Conservation (phyloP, 2,113 vertebrate species). For the Heliornis fulica region DNA sequence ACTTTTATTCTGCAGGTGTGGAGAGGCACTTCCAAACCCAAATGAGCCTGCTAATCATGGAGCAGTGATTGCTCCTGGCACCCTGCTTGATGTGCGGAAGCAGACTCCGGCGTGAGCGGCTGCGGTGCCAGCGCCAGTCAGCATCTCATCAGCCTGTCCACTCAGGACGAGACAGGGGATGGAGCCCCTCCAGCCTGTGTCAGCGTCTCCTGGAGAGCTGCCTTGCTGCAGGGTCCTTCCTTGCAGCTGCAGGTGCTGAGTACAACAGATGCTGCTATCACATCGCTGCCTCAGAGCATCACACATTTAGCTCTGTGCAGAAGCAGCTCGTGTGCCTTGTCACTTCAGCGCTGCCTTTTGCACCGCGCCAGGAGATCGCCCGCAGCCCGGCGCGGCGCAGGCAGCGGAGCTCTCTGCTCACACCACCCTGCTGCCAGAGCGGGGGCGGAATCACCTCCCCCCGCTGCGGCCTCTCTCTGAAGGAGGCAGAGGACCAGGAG, state of each 20-base stretch:
- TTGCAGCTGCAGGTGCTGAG: background rate
- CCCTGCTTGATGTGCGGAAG: background rate
- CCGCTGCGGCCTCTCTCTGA: no score
- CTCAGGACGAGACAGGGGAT: background rate
- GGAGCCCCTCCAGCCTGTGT: background rate
- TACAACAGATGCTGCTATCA: background rate
- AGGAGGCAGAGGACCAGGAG: no score
- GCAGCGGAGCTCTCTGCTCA: background rate
- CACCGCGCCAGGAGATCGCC: background rate
- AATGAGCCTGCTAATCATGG: background rate
- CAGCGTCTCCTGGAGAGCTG: background rate
- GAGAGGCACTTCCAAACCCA: background rate
- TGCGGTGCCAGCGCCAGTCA: background rate
- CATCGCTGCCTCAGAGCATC: background rate
- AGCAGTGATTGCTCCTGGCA: background rate
- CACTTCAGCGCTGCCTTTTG: background rate
- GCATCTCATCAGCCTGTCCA: background rate
- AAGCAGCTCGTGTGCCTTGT: background rate
- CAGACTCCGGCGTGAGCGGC: background rate
- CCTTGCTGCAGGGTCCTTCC: background rate
- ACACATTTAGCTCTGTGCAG: background rate
- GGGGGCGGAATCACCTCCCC: no score
- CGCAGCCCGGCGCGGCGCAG: rapidly evolving
- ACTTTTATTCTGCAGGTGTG: background rate
- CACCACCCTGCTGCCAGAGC: no score